A percentile compares a stretch with the other conserved stretches of the same genome.
These are phyloP conservation scores for Eupithecia inturbata DNA, from an alignment of 2,888 invertebrate genomes.

Conservation along the genomic window DNA sequence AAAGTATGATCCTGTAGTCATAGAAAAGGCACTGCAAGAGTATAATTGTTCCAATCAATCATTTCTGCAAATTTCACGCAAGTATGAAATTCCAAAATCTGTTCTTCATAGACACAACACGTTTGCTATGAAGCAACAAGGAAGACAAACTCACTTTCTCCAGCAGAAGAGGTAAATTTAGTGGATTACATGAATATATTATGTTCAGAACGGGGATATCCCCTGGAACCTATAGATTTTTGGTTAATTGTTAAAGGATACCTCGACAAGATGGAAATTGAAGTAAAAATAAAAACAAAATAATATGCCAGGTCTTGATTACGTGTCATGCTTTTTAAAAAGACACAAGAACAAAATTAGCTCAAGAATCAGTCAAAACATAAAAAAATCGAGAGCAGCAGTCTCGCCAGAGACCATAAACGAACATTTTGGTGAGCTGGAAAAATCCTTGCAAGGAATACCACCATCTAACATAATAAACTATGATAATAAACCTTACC, in stretches of 20 bases:
- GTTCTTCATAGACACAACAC: no score
- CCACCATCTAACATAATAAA: conserved; percentile 12
- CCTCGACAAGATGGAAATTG: conserved; percentile 14
- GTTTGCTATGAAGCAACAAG: no score
- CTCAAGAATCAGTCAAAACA: conserved; percentile 11
- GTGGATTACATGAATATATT: no score
- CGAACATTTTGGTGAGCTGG: conserved; percentile 18
- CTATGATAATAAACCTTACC: conserved; percentile 9
- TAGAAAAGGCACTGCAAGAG: no score
- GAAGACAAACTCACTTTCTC: no score
- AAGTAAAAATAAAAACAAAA: conserved; percentile 2
- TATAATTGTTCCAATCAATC: no score
- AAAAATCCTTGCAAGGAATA: conserved; percentile 10
- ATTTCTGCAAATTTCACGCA: no score
- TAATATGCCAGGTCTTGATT: conserved; percentile 15
- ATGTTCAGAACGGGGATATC: conserved; percentile 12
- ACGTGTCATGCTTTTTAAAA: conserved; percentile 14
- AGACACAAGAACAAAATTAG: conserved; percentile 8
- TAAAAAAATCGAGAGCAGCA: conserved; percentile 12
- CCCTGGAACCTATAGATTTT: conserved; percentile 9
- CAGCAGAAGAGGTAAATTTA: no score
- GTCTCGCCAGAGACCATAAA: conserved; percentile 7
- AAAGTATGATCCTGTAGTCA: no score
- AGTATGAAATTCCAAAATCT: no score
- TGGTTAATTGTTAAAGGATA: conserved; percentile 12